Evolutionary conservation across 2,797 vertebrate species (phyloP).

Genomic region (Lophotriccus pileatus): DNA sequence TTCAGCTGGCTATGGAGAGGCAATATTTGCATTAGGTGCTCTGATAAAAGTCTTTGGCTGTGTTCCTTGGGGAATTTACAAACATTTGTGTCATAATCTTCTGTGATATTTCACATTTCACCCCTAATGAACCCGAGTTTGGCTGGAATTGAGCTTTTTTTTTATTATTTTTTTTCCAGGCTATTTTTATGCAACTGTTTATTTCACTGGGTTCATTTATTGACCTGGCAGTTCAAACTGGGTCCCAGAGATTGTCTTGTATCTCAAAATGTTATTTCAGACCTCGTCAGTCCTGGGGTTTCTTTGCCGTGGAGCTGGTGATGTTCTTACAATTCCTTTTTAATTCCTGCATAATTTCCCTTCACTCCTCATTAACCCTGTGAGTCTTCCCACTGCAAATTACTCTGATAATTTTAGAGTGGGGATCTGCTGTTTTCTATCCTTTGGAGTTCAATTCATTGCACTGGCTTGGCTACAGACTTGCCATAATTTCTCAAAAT

Average conservation of each 20-base stretch:
- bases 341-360: not conserved
- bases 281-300: not conserved
- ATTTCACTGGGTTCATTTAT: not conserved
- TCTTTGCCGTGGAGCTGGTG: not conserved
- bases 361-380: not conserved
- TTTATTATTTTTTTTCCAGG: not conserved
- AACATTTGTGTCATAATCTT: not conserved
- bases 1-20: not conserved
- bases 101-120: not conserved
- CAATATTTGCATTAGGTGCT: not conserved
- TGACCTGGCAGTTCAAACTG: not conserved
- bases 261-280: not conserved
- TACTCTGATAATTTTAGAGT: not conserved
- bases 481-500: not conserved
- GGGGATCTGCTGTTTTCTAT: accelerated
- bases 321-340: not conserved
- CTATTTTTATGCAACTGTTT: not conserved
- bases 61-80: not conserved
- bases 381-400: not conserved
- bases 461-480: not conserved
- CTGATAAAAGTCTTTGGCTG: not conserved
- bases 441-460: not conserved
- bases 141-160: not conserved
- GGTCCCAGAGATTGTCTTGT: not conserved
- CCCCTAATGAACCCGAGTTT: not conserved